phyloP scores from a whole-genome alignment of 2,888 invertebrate species.

The Andrena chrysosceles region DNA sequence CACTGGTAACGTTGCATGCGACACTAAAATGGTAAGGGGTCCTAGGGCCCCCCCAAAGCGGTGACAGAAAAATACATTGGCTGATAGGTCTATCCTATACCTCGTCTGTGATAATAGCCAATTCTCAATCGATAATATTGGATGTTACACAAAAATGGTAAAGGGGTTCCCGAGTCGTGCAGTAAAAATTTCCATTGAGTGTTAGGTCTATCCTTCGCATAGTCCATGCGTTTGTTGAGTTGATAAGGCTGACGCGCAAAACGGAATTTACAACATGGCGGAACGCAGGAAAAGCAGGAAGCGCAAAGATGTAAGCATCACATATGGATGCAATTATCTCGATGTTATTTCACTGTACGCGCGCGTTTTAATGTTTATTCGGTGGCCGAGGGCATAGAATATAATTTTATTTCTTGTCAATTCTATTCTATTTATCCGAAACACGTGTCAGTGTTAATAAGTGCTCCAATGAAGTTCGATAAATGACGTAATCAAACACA shows the following conservation, averaged over 20 bases:
- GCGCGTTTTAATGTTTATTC: slow-evolving; percentile 20
- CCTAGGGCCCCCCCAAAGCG: too few species aligned
- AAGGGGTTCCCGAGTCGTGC: too few species aligned
- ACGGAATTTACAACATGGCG: slow-evolving; percentile 86
- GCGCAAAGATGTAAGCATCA: slow-evolving; percentile 87
- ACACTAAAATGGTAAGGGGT: too few species aligned
- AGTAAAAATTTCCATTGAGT: too few species aligned
- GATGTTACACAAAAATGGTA: too few species aligned
- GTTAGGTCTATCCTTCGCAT: too few species aligned
- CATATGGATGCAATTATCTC: slow-evolving; percentile 64
- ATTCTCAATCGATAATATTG: too few species aligned
- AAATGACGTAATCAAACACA: slow-evolving; percentile 68
- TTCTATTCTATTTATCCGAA: slow-evolving; percentile 5
- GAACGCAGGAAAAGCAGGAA: slow-evolving; percentile 89
- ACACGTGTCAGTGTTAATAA: slow-evolving; percentile 54
- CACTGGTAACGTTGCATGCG: too few species aligned
- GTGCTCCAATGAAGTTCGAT: slow-evolving; percentile 27
- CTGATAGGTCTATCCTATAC: too few species aligned
- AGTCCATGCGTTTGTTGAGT: slow-evolving; percentile 7
- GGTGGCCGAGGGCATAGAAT: slow-evolving; percentile 7
- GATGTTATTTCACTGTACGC: slow-evolving; percentile 28
- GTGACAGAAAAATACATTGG: too few species aligned
- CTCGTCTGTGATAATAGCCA: too few species aligned
- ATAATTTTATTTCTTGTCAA: slow-evolving; percentile 6
- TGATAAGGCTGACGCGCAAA: slow-evolving; percentile 61